These are phyloP conservation scores for Ceratina australensis DNA, from an alignment of 1,140 invertebrate genomes.

Conservation along the genomic window DNA sequence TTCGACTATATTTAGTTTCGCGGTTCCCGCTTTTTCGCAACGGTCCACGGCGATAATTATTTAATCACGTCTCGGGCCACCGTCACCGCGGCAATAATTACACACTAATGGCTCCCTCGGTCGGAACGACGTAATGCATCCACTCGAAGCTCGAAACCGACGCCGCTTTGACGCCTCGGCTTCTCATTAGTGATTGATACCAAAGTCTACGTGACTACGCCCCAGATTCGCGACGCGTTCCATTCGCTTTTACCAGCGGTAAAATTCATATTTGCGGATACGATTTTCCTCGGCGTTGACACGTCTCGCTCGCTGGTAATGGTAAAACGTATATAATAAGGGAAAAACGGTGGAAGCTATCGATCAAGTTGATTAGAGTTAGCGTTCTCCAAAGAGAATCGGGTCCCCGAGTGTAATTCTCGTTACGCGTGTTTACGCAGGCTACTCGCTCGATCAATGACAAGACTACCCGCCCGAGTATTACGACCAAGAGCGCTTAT, in stretches of 20 bases:
- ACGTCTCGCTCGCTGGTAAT: too few species aligned
- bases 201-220: neutral
- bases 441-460: constrained; percentile 20
- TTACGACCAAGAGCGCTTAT: neutral
- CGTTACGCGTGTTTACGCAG: constrained; percentile 27
- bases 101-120: constrained; percentile 35
- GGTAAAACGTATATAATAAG: constrained; percentile 3
- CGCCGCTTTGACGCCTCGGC: constrained; percentile 32
- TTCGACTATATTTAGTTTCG: too few species aligned
- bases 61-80: constrained; percentile 19
- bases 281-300: neutral
- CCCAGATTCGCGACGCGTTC: neutral
- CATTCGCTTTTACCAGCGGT: too few species aligned
- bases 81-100: constrained; percentile 42
- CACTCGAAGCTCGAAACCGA: constrained; percentile 36
- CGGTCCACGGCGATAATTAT: constrained; percentile 16
- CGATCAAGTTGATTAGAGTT: constrained; percentile 26
- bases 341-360: neutral
- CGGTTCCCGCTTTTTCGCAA: neutral
- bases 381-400: constrained; percentile 12
- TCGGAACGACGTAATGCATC: constrained; percentile 47
- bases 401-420: neutral
- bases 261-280: too few species aligned
- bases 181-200: constrained; percentile 41
- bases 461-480: constrained; percentile 1